These are phyloP conservation scores for Tetrapedia diversipes DNA, from an alignment of 2,888 invertebrate species.

Conservation along the genomic window DNA sequence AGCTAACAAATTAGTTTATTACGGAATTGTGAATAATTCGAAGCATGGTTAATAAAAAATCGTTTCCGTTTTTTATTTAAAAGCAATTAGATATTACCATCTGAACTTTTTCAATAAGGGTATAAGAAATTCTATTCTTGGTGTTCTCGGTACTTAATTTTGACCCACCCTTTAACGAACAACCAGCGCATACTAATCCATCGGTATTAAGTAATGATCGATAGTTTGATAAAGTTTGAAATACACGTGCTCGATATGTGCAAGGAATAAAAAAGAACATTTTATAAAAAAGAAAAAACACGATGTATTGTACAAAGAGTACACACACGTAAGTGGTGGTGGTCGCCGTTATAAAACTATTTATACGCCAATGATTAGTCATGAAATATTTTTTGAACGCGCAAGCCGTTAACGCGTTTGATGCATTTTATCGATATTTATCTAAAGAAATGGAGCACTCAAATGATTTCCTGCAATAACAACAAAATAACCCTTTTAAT, in stretches of 20 bases:
- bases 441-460: background rate
- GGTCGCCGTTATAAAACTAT: background rate
- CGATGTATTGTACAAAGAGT: background rate
- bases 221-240: constrained; percentile 47
- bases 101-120: constrained; percentile 15
- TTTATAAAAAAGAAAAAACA: constrained; percentile 17
- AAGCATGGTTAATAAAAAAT: background rate
- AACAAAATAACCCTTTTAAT: background rate
- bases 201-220: constrained; percentile 41
- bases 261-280: background rate
- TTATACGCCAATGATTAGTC: background rate
- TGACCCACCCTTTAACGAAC: constrained; percentile 45
- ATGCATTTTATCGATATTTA: background rate
- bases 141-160: constrained; percentile 35
- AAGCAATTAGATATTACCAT: constrained; percentile 7
- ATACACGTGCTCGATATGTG: constrained; percentile 6
- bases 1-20: too few relatives aligned
- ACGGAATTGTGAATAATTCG: too few relatives aligned
- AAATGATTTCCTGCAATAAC: background rate
- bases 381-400: background rate
- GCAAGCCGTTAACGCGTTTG: background rate
- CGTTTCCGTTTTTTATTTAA: background rate
- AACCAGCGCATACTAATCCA: constrained; percentile 46
- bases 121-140: constrained; percentile 25
- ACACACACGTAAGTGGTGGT: background rate